Percentiles rank a stretch among this genome's conserved stretches.
These are phyloP conservation scores for Hirtodrosophila duncani DNA, from an alignment of 2,888 invertebrate species.

Conservation along the genomic window DNA sequence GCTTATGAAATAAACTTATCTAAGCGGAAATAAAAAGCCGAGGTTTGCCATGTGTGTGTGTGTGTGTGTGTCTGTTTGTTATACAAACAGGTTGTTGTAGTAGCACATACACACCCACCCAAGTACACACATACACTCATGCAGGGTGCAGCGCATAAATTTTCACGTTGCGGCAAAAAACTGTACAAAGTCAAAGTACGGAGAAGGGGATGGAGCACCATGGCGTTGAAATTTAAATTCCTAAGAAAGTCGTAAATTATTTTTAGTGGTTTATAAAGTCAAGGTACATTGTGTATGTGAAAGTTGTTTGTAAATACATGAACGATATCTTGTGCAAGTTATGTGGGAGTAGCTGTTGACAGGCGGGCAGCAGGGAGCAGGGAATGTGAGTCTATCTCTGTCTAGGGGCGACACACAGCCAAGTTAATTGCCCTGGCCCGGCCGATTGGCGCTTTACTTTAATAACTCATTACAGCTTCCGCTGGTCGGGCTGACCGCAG, in stretches of 20 bases:
- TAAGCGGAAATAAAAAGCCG: slow-evolving; percentile 67
- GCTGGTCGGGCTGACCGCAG: slow-evolving; percentile 52
- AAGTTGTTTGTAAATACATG: slow-evolving; percentile 36
- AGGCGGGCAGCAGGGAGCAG: not conserved
- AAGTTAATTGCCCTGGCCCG: slow-evolving; percentile 56
- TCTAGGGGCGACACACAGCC: slow-evolving; percentile 3
- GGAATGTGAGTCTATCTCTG: slow-evolving; percentile 2
- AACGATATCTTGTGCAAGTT: slow-evolving; percentile 28
- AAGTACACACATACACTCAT: too few species aligned
- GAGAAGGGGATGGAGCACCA: slow-evolving; percentile 10
- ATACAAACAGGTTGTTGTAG: slow-evolving; percentile 56
- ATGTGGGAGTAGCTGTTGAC: slow-evolving; percentile 30
- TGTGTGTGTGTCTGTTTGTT: slow-evolving; percentile 25
- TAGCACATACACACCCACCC: slow-evolving; percentile 20
- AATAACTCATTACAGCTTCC: slow-evolving; percentile 72
- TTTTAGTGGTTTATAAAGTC: slow-evolving; percentile 67
- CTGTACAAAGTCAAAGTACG: slow-evolving; percentile 16
- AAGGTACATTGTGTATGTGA: slow-evolving; percentile 44
- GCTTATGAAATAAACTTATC: slow-evolving; percentile 74
- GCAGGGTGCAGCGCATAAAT: slow-evolving; percentile 58
- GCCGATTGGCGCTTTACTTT: slow-evolving; percentile 47
- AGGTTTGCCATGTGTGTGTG: slow-evolving; percentile 5
- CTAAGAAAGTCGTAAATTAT: slow-evolving; percentile 68
- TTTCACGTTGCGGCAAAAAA: slow-evolving; percentile 37
- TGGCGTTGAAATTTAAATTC: slow-evolving; percentile 71